These are phyloP conservation scores for Harpagoxenus sublaevis DNA, from an alignment of 2,888 invertebrate genomes.

Conservation along the genomic window DNA sequence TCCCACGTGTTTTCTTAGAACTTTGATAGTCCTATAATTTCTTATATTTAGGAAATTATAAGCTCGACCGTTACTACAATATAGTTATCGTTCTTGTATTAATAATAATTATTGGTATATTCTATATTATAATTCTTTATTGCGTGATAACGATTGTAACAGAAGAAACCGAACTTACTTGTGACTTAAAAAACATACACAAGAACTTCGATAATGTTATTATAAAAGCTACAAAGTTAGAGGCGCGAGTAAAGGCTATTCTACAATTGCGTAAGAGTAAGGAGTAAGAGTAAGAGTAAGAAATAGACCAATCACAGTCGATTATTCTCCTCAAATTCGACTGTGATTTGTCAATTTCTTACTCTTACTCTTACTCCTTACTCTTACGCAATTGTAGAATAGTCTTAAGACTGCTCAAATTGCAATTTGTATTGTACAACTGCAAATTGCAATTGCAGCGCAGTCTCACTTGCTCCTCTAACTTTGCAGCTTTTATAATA, in stretches of 20 bases:
- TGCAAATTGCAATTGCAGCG: conserved; percentile 40
- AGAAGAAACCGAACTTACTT: neutral
- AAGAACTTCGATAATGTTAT: conserved; percentile 18
- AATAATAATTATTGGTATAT: neutral
- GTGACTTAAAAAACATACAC: conserved; percentile 25
- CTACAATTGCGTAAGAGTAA: no score
- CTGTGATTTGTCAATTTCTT: no score
- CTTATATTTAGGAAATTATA: no score
- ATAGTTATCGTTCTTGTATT: neutral
- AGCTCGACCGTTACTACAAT: neutral
- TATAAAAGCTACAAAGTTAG: conserved; percentile 59
- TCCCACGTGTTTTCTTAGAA: conserved; percentile 50
- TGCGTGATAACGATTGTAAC: neutral
- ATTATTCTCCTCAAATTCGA: conserved; percentile 62
- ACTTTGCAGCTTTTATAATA: conserved; percentile 53
- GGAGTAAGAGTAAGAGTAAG: no score
- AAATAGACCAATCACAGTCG: no score
- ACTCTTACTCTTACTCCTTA: no score
- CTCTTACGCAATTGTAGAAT: no score
- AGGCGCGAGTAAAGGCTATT: conserved; percentile 69
- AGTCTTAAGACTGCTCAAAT: no score
- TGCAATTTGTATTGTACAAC: no score
- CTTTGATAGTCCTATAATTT: neutral
- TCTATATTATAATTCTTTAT: neutral
- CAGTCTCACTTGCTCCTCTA: conserved; percentile 67